phyloP scores from a whole-genome alignment of 2,888 invertebrate species.

The Drosophila sordidapex region DNA sequence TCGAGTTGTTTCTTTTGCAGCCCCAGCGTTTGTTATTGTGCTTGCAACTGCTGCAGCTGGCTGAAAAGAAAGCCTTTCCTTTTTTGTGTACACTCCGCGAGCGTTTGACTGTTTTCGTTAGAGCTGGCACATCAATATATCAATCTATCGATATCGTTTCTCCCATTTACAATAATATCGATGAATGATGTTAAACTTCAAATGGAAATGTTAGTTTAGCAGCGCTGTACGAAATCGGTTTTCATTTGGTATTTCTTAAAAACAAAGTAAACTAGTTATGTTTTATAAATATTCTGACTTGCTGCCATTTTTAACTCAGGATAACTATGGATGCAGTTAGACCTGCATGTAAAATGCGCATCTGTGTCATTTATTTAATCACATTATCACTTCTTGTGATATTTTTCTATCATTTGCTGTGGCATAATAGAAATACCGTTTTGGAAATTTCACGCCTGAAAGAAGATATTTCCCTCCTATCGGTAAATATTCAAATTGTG shows the following conservation, averaged over 20 bases:
- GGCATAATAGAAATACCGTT: conserved; percentile 28
- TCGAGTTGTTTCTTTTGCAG: conserved; percentile 35
- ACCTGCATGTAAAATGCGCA: neutral
- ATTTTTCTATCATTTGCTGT: conserved; percentile 52
- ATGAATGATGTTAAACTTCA: conserved; percentile 15
- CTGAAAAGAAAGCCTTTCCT: conserved; percentile 62
- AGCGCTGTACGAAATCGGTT: neutral
- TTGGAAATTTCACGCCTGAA: conserved; percentile 23
- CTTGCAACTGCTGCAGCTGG: conserved; percentile 62
- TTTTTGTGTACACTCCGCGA: conserved; percentile 60
- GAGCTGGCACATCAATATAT: conserved; percentile 9
- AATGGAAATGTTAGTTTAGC: conserved; percentile 12
- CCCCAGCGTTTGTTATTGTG: conserved; percentile 60
- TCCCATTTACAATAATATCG: neutral
- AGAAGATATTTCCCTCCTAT: conserved; percentile 42
- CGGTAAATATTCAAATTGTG: conserved; percentile 33
- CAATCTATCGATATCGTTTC: conserved; percentile 20
- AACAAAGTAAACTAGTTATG: conserved; percentile 14
- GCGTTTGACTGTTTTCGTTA: conserved; percentile 35
- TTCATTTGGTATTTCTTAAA: neutral
- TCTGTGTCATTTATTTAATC: conserved; percentile 35
- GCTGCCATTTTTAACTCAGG: neutral
- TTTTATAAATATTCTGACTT: neutral
- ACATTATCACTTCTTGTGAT: conserved; percentile 43
- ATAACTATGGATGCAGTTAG: conserved; percentile 39